Percentiles rank a stretch among this genome's conserved stretches.
Evolutionary conservation across 2,888 invertebrate genomes (phyloP).

Genomic region (Prenolepis imparis): DNA sequence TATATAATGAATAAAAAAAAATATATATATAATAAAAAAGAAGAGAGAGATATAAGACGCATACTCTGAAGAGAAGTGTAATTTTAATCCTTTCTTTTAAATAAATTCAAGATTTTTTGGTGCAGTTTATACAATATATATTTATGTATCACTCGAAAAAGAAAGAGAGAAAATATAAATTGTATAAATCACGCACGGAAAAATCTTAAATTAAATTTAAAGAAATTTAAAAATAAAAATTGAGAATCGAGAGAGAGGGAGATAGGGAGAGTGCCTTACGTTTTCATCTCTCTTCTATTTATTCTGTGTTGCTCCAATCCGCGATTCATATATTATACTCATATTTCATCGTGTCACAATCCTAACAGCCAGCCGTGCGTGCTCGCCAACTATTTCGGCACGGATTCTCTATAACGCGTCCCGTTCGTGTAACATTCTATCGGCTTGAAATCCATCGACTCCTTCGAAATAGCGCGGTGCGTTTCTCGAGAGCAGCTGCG

Average conservation of each 20-base stretch:
- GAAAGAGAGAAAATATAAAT: no score
- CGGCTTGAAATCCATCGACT: conserved; percentile 51
- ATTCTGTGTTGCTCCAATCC: neutral
- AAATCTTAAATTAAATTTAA: neutral
- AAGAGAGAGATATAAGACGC: neutral
- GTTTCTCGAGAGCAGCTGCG: conserved; percentile 63
- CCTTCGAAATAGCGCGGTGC: conserved; percentile 32
- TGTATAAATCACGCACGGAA: neutral
- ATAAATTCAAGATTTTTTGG: neutral
- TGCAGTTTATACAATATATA: neutral
- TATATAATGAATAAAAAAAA: neutral
- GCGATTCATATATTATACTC: conserved; percentile 5
- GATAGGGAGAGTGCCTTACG: neutral
- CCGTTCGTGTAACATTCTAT: conserved; percentile 36
- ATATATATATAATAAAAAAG: no score
- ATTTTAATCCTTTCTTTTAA: neutral
- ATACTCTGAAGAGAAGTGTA: neutral
- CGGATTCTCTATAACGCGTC: conserved; percentile 12
- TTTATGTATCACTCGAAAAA: neutral
- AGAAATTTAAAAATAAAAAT: neutral
- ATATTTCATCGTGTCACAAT: conserved; percentile 20
- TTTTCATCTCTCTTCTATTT: neutral
- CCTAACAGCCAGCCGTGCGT: neutral
- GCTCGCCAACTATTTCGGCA: conserved; percentile 39
- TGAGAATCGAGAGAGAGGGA: neutral